Conservation (phyloP, 30 jellyfish, hydroid and myxozoan genomes). For the Aurelia coerulea region DNA sequence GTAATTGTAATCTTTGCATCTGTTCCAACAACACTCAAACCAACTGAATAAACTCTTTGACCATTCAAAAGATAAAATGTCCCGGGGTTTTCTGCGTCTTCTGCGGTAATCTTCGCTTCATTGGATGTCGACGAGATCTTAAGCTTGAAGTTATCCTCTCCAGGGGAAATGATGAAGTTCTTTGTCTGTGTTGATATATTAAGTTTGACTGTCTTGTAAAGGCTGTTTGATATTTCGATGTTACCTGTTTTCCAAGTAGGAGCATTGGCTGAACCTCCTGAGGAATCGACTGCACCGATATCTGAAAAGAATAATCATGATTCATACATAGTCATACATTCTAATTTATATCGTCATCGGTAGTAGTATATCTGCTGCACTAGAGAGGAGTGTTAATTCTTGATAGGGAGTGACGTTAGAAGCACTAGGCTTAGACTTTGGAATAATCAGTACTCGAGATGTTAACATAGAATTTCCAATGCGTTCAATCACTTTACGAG, state of each 20-base stretch:
- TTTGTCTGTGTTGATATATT: conserved; percentile 81
- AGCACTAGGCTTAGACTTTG: too few species aligned
- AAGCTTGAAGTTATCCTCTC: conserved; percentile 74
- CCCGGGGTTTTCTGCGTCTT: conserved; percentile 92
- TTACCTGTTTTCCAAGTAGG: conserved; percentile 96
- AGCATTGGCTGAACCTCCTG: conserved; percentile 90
- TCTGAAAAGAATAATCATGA: conserved; percentile 39
- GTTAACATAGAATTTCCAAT: too few species aligned
- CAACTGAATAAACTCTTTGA: conserved; percentile 64
- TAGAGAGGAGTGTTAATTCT: too few species aligned
- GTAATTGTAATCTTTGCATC: conserved; percentile 80
- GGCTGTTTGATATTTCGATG: conserved; percentile 75
- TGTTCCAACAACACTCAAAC: conserved; percentile 76
- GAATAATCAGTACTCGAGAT: too few species aligned
- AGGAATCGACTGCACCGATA: conserved; percentile 85
- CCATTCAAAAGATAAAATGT: conserved; percentile 81
- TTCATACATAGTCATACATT: background rate
- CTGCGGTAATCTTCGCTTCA: conserved; percentile 84
- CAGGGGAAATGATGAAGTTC: conserved; percentile 79
- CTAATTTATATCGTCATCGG: too few species aligned
- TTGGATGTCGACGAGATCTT: conserved; percentile 90
- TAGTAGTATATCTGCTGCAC: too few species aligned
- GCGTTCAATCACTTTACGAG: too few species aligned
- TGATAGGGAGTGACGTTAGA: too few species aligned
- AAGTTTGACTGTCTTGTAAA: conserved; percentile 79